Base-by-base conservation (phyloP, 2,888 invertebrate species). In the Ichneumoninae sp. region DNA sequence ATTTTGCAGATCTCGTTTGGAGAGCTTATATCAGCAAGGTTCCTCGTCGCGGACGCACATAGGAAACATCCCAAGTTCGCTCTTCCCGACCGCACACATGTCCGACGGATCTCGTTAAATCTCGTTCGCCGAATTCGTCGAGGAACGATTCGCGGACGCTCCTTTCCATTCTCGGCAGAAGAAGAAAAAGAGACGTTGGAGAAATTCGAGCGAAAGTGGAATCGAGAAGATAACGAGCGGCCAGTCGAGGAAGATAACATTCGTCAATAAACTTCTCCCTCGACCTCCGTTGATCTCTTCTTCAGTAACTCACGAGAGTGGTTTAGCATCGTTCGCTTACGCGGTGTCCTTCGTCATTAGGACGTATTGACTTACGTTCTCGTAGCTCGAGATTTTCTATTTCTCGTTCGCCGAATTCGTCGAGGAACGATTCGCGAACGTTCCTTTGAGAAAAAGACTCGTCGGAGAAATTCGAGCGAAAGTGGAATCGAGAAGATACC, bases 221-320 rank as follows among this genome's bases (percentile, higher is more conserved):
- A 70, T 13, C 8, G 19, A 26, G 26, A 47, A 16, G 63, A 65
- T 30, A 65, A 30, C 63, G 16, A 50, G 63, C 7, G 30, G 16
- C 0, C 60, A 33, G 63, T 30, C 63, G 63, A 33, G 26, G 63
- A 69, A 10, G 63, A 74, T 74, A 63, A 63, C 47, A 19, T 74
- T 63, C 50, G 63, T 63, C 50, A 74, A 74, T 74, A 65, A 74
- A 74, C 74, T 74, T 74, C 13, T 19, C 50, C 19, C 19, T 36
- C 63, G 74, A 74, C 30, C 30, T 74, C 44, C 60, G n/a, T n/a
- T 33, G n/a, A 47, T 74, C 63, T 65, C 16, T 16, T 33, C 19
- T 13, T 6, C 6, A 50, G 4, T 1, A 22, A 10, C 33, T 26
- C 22, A 10, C 10, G 0, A 16, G 8, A 63, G 19, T 16, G 1